phyloP scores from a whole-genome alignment of 2,797 vertebrate genomes.

The Tinamus major region DNA sequence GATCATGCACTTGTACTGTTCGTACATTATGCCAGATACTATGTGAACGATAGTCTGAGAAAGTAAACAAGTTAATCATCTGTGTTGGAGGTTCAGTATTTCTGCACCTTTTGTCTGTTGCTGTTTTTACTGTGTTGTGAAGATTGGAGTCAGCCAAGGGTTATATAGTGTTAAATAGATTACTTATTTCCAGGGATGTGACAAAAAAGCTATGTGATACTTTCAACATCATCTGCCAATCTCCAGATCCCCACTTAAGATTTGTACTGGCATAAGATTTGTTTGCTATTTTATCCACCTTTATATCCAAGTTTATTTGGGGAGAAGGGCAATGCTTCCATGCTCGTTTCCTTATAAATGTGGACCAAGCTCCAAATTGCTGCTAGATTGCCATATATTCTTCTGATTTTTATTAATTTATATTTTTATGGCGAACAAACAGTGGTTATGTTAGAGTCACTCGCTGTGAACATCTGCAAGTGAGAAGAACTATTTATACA shows the following conservation, averaged over 20 bases:
- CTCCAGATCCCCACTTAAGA: background rate
- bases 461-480: background rate
- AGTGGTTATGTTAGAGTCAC: background rate
- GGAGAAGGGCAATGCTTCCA: background rate
- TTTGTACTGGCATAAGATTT: background rate
- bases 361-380: background rate
- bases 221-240: background rate
- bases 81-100: background rate
- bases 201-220: background rate
- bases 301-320: background rate
- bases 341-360: background rate
- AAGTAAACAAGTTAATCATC: constrained; percentile 1
- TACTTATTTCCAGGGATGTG: background rate
- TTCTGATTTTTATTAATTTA: background rate
- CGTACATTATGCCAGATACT: background rate
- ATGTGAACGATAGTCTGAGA: background rate
- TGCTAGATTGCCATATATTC: background rate
- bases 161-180: background rate
- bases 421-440: background rate
- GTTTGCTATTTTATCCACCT: background rate
- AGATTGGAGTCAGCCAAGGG: background rate
- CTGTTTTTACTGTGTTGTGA: background rate
- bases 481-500: background rate
- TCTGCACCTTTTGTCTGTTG: background rate
- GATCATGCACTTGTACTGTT: background rate